Evolutionary conservation across 2,888 invertebrate genomes (phyloP), one percentile per base, ranked within the genome.

Genomic region (Blastobasis lacticolella): DNA sequence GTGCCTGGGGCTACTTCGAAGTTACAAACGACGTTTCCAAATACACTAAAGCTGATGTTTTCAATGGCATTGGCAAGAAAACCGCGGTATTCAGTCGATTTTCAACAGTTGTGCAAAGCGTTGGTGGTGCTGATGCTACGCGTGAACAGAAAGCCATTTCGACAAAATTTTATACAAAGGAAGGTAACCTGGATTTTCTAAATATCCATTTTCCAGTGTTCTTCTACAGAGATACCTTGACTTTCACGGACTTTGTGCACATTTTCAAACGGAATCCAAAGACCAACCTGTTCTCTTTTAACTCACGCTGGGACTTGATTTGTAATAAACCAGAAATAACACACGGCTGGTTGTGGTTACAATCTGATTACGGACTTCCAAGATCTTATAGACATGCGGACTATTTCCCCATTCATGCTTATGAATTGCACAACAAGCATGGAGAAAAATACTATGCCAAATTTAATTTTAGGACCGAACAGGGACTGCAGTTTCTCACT

Each of bases 371-470:
- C 61, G 97, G 97, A 9, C 93, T 94, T 57, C 97, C 97, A 0
- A 94, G 96, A 74, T 97, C 97, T 6, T 94, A 92, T 75, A 91
- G 97, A 52, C 93, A 93, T 76, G 97, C 97, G 96, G 94, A 97
- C 66, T 94, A 94, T 43, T 97, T 95, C 66, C 95, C 96, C 1
- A 94, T 94, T 0, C 97, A 97, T 73, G 94, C 96, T 0, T 98
- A 95, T 75, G 96, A 96, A 75, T 74, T 97, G 54, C 91, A 96
- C 37, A 97, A 97, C 75, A 90, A 85, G 48, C 77, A 91, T 4
- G 91, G 93, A 0, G 90, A 94, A 50, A 79, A 90, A 36, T 89
- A 92, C 59, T 97, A 93, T 71, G 95, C 94, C 57, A 97, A 95
- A 88, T 97, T 97, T 83, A 97, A 96, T 75, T 94, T 92, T 69